A percentile compares a stretch with the other conserved stretches of the same genome.
Evolutionary conservation across 2,113 vertebrate species (phyloP).

Genomic region (Apistogramma diplotaenia): DNA sequence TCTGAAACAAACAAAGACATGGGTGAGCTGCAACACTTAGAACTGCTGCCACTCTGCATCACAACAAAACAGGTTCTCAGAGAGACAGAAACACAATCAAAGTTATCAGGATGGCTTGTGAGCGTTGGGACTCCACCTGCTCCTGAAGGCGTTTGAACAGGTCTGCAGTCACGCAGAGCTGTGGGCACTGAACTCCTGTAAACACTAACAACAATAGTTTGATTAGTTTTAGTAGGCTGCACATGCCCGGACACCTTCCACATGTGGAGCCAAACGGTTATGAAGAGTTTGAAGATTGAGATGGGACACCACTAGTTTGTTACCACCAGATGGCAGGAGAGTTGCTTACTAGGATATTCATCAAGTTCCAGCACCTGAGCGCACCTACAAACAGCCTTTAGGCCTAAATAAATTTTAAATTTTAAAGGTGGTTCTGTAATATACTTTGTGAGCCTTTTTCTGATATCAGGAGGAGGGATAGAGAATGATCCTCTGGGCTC

Average conservation of each 20-base stretch:
- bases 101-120: background rate
- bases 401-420: background rate
- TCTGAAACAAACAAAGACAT: background rate
- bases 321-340: conserved; percentile 53
- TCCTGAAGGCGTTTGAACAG: background rate
- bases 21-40: background rate
- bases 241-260: conserved; percentile 1
- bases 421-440: no score
- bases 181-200: background rate
- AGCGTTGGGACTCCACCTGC: background rate
- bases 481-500: no score
- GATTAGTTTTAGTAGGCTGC: background rate
- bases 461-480: no score
- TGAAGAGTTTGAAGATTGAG: background rate
- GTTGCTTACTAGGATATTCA: background rate
- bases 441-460: no score
- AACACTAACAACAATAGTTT: background rate
- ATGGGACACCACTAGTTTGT: background rate
- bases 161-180: background rate
- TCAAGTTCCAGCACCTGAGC: background rate
- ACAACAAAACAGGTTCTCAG: background rate
- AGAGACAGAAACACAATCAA: background rate
- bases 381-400: background rate
- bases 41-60: background rate
- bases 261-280: background rate